Evolutionary conservation across 2,888 invertebrate genomes (phyloP).

Genomic region (Andrena minutula): DNA sequence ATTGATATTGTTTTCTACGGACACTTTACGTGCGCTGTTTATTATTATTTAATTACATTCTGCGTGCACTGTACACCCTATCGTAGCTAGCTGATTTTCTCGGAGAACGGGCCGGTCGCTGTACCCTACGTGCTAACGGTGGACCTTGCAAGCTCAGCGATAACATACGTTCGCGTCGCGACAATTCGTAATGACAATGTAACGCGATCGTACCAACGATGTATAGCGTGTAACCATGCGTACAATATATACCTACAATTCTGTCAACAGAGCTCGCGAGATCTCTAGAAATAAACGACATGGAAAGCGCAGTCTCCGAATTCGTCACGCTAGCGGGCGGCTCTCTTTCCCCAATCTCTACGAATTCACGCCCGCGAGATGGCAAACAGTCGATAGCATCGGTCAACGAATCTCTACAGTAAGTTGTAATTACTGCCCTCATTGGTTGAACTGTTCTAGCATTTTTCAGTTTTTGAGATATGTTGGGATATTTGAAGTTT

Average conservation of each 20-base stretch:
- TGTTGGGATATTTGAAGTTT: no score
- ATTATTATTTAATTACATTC: constrained; percentile 42
- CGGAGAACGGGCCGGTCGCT: background rate
- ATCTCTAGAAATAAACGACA: constrained; percentile 9
- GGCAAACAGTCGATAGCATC: no score
- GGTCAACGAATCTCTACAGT: background rate
- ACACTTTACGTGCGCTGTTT: constrained; percentile 28
- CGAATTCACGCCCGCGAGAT: background rate
- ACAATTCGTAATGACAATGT: constrained; percentile 17
- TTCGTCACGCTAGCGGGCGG: constrained; percentile 3
- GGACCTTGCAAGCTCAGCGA: no score
- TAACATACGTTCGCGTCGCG: background rate
- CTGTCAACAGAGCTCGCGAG: background rate
- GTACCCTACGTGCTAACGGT: background rate
- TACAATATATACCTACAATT: background rate
- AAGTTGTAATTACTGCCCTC: no score
- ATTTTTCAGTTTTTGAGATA: no score
- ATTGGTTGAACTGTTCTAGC: no score
- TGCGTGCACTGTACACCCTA: constrained; percentile 1
- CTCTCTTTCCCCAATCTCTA: constrained; percentile 18
- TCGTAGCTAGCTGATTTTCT: constrained; percentile 21
- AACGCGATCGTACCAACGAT: constrained; percentile 36
- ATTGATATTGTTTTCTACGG: constrained; percentile 32
- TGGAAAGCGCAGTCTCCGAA: background rate
- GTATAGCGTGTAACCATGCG: constrained; percentile 32